A percentile compares a stretch with the other conserved stretches of the same genome.
These are phyloP conservation scores for Metellina segmentata DNA, from an alignment of 2,888 invertebrate genomes.

Conservation along the genomic window DNA sequence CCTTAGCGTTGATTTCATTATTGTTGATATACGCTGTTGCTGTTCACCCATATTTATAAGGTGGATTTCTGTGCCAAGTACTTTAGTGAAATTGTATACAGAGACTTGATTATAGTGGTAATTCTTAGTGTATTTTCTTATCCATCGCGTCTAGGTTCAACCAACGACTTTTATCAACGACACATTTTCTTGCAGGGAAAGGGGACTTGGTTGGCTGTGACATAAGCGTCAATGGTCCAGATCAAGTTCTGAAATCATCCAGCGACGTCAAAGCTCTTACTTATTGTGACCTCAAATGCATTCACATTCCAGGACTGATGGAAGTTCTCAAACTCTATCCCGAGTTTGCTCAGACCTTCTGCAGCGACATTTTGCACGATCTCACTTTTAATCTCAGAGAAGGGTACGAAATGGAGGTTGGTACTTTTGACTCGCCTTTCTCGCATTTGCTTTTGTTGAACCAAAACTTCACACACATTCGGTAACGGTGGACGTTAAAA, in stretches of 20 bases:
- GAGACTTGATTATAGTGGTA: no score
- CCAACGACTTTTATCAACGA: background rate
- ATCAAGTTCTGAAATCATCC: slow-evolving; percentile 94
- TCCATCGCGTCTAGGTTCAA: no score
- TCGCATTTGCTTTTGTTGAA: no score
- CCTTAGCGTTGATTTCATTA: no score
- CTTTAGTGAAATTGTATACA: no score
- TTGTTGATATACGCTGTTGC: no score
- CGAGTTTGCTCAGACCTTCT: slow-evolving; percentile 96
- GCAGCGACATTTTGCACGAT: slow-evolving; percentile 96
- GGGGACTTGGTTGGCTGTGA: slow-evolving; percentile 97
- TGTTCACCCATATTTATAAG: no score
- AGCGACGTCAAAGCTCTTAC: slow-evolving; percentile 97
- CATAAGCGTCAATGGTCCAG: slow-evolving; percentile 87
- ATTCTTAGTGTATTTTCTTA: no score
- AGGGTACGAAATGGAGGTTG: slow-evolving; percentile 90
- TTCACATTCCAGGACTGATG: slow-evolving; percentile 93
- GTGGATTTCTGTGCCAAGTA: no score
- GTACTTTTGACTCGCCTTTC: no score
- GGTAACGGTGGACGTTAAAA: no score
- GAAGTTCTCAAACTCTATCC: slow-evolving; percentile 94
- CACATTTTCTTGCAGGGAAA: slow-evolving; percentile 85
- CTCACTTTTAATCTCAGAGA: slow-evolving; percentile 96
- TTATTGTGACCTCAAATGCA: slow-evolving; percentile 97
- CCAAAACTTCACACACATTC: no score